Evolutionary conservation across 2,113 vertebrate genomes (phyloP), one percentile per base, ranked within the genome.

Genomic region (Condylura cristata): DNA sequence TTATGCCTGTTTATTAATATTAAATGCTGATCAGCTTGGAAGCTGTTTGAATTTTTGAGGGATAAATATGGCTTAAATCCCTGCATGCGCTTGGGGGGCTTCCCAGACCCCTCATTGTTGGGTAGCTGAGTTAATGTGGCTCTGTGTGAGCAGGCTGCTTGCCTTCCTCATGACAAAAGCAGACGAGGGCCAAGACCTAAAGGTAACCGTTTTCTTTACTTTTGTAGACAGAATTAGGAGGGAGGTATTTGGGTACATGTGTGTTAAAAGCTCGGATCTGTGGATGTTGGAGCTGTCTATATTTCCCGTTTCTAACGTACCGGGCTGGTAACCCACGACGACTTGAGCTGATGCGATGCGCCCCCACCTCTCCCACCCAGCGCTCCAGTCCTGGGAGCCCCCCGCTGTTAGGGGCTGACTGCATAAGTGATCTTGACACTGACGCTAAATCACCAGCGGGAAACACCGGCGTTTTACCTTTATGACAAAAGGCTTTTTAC

Each of bases 401-500:
- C 51, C 1, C 53, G 28, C 26, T 61, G 28, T 3, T 9, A 3
- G 60, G 13, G 28, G 60, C 60, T 11, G 24, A 60, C 17, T 61
- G 20, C 98, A 97, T 97, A 98, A 98, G 95, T 96, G 97, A 96
- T 97, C 96, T 97, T 98, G 98, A 98, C 98, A 98, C 97, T 98
- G 98, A 98, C 98, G 97, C 96, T 98, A 97, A 98, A 98, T 98
- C 98, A 98, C 97, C 98, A 97, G 98, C 97, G 96, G 89, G 97
- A 95, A 97, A 97, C 97, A 98, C 98, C 97, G 98, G 96, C 96
- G 71, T 97, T 98, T 98, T 98, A 98, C 97, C 97, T 98, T 98
- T 98, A 98, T 98, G 96, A 98, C 97, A 98, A 98, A 98, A 98
- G 98, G 97, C 98, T 98, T 98, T 99, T 99, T 99, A 99, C 99